Conservation (phyloP, 2,797 vertebrate species). For the Cheirogaleus major region DNA sequence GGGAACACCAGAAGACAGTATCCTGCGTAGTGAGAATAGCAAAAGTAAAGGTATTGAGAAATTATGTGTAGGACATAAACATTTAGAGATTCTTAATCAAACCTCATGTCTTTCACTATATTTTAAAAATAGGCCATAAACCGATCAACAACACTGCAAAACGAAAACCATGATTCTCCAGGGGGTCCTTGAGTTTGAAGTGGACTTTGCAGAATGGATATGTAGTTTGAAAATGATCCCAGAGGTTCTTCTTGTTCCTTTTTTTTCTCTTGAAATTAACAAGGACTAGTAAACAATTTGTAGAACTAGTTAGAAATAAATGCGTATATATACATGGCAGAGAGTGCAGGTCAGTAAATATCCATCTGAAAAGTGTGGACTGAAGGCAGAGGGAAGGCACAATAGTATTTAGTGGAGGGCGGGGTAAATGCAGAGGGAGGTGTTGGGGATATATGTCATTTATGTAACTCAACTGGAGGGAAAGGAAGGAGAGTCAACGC, state of each 20-base stretch:
- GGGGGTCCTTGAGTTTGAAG: not conserved
- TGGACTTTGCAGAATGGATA: not conserved
- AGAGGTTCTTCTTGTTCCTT: not conserved
- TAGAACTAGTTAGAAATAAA: not conserved
- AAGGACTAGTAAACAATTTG: not conserved
- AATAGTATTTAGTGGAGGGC: not conserved
- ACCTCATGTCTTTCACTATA: not conserved
- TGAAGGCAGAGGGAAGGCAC: not conserved
- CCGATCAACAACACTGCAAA: not conserved
- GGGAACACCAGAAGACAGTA: not conserved
- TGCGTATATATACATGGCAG: not conserved
- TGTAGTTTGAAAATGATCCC: not conserved
- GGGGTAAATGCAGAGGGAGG: accelerated
- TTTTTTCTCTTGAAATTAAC: not conserved
- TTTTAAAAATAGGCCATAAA: not conserved
- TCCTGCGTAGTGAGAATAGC: not conserved
- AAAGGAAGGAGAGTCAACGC: not conserved
- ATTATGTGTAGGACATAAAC: not conserved
- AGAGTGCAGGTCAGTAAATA: not conserved
- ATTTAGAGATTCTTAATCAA: not conserved
- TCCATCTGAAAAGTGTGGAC: not conserved
- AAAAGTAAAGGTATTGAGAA: not conserved
- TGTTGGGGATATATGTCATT: too few species aligned
- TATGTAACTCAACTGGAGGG: not conserved
- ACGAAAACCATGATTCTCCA: not conserved